A percentile compares a stretch with the other conserved stretches of the same genome.
These are phyloP conservation scores for Ctenodactylus gundi DNA, from an alignment of 2,113 vertebrate species.

Conservation along the genomic window DNA sequence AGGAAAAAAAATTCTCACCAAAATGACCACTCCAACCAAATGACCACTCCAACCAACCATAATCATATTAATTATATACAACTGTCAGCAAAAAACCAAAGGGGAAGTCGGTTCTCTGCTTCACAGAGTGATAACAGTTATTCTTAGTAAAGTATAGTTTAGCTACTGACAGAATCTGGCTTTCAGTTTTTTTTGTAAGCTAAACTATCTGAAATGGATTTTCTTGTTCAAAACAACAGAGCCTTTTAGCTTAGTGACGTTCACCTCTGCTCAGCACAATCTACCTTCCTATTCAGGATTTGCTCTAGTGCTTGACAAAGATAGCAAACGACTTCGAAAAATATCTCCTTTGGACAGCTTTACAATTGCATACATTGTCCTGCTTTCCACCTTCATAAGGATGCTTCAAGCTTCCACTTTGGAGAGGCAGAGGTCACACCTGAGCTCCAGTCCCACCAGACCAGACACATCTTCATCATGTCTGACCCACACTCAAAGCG, in stretches of 20 bases:
- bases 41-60: background rate
- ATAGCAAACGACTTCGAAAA: background rate
- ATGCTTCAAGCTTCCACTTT: too few species aligned
- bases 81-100: slow-evolving; percentile 36
- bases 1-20: background rate
- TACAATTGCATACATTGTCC: background rate
- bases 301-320: background rate
- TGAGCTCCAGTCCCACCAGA: background rate
- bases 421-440: too few species aligned
- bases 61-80: slow-evolving; percentile 52
- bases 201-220: slow-evolving; percentile 27
- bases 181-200: slow-evolving; percentile 35
- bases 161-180: slow-evolving; percentile 9
- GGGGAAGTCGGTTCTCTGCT: slow-evolving; percentile 35
- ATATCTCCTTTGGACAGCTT: background rate
- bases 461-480: too few species aligned
- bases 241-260: slow-evolving; percentile 33
- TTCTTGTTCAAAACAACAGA: slow-evolving; percentile 19
- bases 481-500: background rate
- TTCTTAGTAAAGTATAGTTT: slow-evolving; percentile 25
- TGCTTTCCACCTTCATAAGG: too few species aligned
- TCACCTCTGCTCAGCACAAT: background rate
- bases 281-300: background rate
- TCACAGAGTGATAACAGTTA: background rate
- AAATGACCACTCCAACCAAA: slow-evolving; percentile 22